Percentiles rank a stretch among this genome's conserved stretches.
Evolutionary conservation across 2,888 invertebrate genomes (phyloP).

Genomic region (Seira ritae): DNA sequence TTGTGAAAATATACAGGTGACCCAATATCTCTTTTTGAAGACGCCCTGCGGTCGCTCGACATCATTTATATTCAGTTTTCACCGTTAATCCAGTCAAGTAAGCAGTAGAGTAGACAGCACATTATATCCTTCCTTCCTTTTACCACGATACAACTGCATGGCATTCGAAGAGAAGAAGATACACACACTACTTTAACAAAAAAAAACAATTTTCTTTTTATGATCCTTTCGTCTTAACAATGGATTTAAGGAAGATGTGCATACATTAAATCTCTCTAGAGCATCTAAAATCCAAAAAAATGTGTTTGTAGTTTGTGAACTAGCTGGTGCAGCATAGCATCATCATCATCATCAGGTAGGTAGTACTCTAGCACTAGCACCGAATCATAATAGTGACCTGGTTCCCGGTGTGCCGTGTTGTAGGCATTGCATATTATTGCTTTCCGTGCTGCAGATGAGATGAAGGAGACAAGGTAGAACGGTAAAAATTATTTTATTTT

Average conservation of each 20-base stretch:
- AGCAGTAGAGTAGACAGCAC: too few species aligned
- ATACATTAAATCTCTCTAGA: neutral
- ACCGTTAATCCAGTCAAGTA: slow-evolving; percentile 48
- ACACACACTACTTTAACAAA: slow-evolving; percentile 18
- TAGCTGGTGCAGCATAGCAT: neutral
- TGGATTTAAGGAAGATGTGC: neutral
- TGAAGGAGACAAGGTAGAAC: neutral
- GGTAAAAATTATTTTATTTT: slow-evolving; percentile 1
- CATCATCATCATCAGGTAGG: slow-evolving; percentile 2
- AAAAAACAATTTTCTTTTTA: slow-evolving; percentile 33
- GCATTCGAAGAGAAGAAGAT: neutral
- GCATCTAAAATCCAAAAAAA: too few species aligned
- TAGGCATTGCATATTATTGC: too few species aligned
- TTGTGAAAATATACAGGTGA: slow-evolving; percentile 42
- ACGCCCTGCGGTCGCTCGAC: slow-evolving; percentile 25
- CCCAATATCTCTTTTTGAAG: slow-evolving; percentile 29
- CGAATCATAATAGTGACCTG: slow-evolving; percentile 11
- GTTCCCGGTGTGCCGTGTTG: neutral
- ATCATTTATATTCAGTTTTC: slow-evolving; percentile 34
- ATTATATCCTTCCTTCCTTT: slow-evolving; percentile 20
- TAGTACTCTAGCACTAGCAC: too few species aligned
- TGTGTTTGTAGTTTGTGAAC: too few species aligned
- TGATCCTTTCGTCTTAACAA: slow-evolving; percentile 8
- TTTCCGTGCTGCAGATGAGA: too few species aligned
- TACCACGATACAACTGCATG: neutral